phyloP scores from a whole-genome alignment of 2,888 invertebrate species.

The Cenopis cana region DNA sequence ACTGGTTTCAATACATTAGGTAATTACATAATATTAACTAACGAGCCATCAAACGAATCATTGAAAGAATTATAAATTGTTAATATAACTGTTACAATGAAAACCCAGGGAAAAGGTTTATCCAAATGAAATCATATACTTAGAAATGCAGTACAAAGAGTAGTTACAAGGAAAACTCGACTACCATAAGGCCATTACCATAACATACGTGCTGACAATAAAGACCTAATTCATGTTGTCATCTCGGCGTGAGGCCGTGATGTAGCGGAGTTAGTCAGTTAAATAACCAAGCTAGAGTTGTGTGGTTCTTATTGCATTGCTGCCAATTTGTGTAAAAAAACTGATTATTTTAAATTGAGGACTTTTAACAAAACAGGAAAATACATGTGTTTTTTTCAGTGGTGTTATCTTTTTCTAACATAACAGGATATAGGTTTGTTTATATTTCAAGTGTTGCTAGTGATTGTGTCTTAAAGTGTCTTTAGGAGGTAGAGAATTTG shows the following conservation, averaged over 20 bases:
- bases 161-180: conserved; percentile 60
- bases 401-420: neutral
- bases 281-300: conserved; percentile 21
- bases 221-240: conserved; percentile 57
- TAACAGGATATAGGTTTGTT: neutral
- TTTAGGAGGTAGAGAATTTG: neutral
- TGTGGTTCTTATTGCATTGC: conserved; percentile 13
- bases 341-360: neutral
- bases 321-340: neutral
- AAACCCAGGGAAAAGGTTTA: conserved; percentile 19
- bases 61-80: neutral
- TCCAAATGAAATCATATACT: conserved; percentile 18
- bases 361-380: neutral
- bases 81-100: conserved; percentile 1
- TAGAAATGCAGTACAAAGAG: conserved; percentile 24
- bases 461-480: neutral
- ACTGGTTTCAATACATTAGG: conserved; percentile 17
- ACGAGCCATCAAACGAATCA: neutral
- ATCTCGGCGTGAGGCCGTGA: conserved; percentile 26
- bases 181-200: conserved; percentile 63
- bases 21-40: conserved; percentile 3
- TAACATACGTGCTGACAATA: conserved; percentile 59
- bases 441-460: neutral
- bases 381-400: conserved; percentile 1
- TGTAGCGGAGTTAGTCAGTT: conserved; percentile 17